Base-by-base conservation (phyloP, 2,113 vertebrate species). In the Corythaeola cristata region DNA sequence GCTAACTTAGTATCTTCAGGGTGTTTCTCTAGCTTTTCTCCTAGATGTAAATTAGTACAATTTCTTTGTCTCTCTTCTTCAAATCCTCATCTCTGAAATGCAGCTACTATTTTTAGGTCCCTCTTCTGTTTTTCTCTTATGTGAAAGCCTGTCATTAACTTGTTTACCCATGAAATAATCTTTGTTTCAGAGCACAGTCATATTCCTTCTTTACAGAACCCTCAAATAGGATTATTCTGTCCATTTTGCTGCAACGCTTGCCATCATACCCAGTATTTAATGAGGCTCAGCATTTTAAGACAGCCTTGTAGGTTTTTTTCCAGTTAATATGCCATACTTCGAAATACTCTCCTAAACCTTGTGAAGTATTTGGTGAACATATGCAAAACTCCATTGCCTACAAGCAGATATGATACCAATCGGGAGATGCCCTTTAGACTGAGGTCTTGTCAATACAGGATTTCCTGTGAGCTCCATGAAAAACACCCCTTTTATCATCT, bases 61-160 rank as follows among this genome's bases (percentile, higher is more conserved):
- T 85, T 68, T 64, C 63, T 89, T 69, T 73, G 37, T 60, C 59
- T 78, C 66, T 50, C 35, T 64, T 33, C 73, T 87, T 89, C 60
- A 37, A 27, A 62, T 93, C 59, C 22, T 28, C 35, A 20, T 76
- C 83, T 55, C 62, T 58, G 66, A 50, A 89, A 60, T 7, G 15
- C 64, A 78, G 7, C 62, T 72, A 8, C 79, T 75, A 9, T 88
- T 92, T 93, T 62, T 93, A 50, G 78, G 64, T 47, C 41, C 8
- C 44, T 67, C 68, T 73, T 64, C 44, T 60, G 45, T 17, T 81
- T 93, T 92, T 69, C 64, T 95, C 45, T 50, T 73, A 15, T 4
- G 24, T 89, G 84, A 93, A 95, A 91, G 78, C 50, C 75, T 84
- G 60, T 75, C 85, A 93, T 97, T 92, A 91, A 88, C 80, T 95